Base-by-base conservation (phyloP, 1,140 invertebrate genomes). In the Battus philenor region DNA sequence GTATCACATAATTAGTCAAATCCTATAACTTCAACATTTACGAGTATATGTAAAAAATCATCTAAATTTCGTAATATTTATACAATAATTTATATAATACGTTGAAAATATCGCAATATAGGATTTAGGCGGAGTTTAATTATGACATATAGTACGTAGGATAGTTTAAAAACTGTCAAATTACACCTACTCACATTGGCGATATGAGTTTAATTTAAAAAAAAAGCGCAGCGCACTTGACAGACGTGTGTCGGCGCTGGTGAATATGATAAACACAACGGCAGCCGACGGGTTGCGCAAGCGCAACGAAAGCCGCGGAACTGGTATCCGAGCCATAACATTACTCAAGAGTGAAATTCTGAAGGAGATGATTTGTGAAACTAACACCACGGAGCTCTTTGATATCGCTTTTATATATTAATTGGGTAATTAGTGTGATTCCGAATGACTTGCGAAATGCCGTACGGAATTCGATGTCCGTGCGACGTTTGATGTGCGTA, bases 261-360 rank as follows among this genome's bases (percentile, higher is more conserved):
- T 33, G 17, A 6, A n/a, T 36, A 20, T 36, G 33, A 36, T 20
- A 15, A n/a, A 16, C 1, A 9, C 31, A 20, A 36, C 20, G 6
- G 33, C 3, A 10, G 9, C 8, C 26, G 4, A 1, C 1, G 2
- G 8, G 20, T 36, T 36, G 33, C 33, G 33, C 20, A 36, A 36
- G 33, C 5, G 2, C 12, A 20, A 3, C 9, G 33, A 36, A 36
- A 36, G 33, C 17, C 33, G 33, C 33, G 17, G 33, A 34, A 34
- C 32, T 22, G 32, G 32, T 34, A 20, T 34, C 10, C 12, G 30
- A 34, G 32, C 9, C 17, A 34, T 34, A n/a, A 27, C 17, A 51
- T 51, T 51, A 51, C 44, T 47, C 45, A 47, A 51, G 36, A 46
- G 44, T 46, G 36, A 51, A 54, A 54, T 54, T 45, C 18, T 34